A percentile compares a stretch with the other conserved stretches of the same genome.
phyloP scores from a whole-genome alignment of 2,113 vertebrate genomes.

The Chamaea fasciata region DNA sequence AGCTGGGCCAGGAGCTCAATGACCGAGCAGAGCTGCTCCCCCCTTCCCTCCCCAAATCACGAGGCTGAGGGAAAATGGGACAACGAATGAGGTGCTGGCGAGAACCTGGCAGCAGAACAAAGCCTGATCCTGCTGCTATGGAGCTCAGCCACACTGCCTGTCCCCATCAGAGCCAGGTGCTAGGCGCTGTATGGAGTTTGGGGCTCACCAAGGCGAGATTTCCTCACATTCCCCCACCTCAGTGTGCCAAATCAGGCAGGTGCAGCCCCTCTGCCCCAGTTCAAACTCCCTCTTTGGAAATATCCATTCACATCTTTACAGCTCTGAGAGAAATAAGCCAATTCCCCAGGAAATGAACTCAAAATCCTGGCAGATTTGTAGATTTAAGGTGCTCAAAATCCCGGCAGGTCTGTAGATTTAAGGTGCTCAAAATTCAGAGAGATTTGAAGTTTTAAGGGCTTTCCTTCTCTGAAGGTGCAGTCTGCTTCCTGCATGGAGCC shows the following conservation, averaged over 20 bases:
- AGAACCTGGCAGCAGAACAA: background rate
- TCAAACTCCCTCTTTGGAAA: background rate
- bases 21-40: background rate
- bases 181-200: accelerated
- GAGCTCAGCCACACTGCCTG: background rate
- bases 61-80: background rate
- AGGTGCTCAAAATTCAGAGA: background rate
- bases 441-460: background rate
- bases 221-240: background rate
- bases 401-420: background rate
- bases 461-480: background rate
- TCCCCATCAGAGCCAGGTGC: background rate
- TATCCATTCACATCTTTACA: accelerated
- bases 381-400: background rate
- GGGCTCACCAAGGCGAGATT: background rate
- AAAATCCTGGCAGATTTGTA: background rate
- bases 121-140: background rate
- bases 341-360: background rate
- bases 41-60: background rate
- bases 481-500: background rate
- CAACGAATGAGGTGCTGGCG: background rate
- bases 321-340: background rate
- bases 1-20: accelerated
- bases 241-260: background rate
- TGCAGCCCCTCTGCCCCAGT: background rate